Conservation (phyloP, 1,140 invertebrate species). For the Plutomurus gul region DNA sequence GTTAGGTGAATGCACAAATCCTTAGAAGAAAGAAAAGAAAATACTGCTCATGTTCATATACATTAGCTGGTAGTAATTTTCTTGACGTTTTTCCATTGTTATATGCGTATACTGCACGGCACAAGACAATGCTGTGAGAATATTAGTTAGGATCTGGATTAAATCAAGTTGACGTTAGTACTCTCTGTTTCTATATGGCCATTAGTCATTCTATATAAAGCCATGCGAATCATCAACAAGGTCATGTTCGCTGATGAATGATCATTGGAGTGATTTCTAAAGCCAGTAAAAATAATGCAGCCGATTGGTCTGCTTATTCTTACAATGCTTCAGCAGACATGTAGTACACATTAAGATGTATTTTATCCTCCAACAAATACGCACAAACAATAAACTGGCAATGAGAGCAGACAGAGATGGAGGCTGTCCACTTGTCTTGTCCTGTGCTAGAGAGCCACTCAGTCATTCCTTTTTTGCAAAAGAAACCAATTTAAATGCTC, state of each 20-base stretch:
- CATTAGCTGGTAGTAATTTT: background rate
- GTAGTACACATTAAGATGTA: background rate
- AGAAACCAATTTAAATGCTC: background rate
- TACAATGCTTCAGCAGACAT: background rate
- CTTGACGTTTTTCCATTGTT: background rate
- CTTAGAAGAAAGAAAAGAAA: no score
- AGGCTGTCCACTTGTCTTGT: constrained; percentile 2
- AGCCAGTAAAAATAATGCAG: background rate
- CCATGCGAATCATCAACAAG: constrained; percentile 3
- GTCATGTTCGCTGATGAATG: constrained; percentile 2
- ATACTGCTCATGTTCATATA: no score
- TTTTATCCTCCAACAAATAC: no score
- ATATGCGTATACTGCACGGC: background rate
- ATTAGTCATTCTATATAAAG: background rate
- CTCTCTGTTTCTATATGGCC: background rate
- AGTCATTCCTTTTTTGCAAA: background rate
- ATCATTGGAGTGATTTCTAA: background rate
- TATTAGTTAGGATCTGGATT: background rate
- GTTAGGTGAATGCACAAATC: background rate
- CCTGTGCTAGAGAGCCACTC: background rate
- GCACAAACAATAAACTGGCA: no score
- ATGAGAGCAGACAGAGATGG: background rate
- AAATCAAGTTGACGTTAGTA: background rate
- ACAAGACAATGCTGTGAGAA: background rate
- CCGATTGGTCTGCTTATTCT: background rate